Evolutionary conservation across 1,140 invertebrate species (phyloP).

Genomic region (Zophobas atratus): DNA sequence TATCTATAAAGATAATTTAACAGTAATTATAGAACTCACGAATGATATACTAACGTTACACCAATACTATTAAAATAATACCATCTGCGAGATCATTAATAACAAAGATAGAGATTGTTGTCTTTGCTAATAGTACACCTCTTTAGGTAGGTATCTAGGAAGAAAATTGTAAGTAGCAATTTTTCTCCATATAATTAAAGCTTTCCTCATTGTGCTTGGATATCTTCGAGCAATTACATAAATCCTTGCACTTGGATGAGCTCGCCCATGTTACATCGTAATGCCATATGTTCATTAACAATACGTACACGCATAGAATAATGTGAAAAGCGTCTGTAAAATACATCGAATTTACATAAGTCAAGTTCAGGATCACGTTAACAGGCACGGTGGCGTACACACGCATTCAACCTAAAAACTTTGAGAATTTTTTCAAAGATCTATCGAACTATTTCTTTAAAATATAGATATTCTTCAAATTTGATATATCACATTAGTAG

Average conservation of each 20-base stretch:
- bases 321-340: constrained; percentile 33
- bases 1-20: constrained; percentile 4
- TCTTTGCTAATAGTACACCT: background rate
- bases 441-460: too few relatives aligned
- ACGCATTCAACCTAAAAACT: too few relatives aligned
- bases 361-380: constrained; percentile 23
- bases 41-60: background rate
- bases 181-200: constrained; percentile 13
- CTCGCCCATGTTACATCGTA: constrained; percentile 17
- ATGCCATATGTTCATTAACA: constrained; percentile 25
- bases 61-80: background rate
- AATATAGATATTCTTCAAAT: too few relatives aligned
- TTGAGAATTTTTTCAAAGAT: too few relatives aligned
- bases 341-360: constrained; percentile 26
- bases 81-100: background rate
- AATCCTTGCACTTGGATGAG: constrained; percentile 41
- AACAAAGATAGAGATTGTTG: constrained; percentile 13
- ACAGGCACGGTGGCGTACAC: too few relatives aligned
- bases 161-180: background rate
- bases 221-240: constrained; percentile 30
- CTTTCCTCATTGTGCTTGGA: constrained; percentile 1
- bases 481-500: too few relatives aligned
- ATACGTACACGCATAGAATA: constrained; percentile 20
- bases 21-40: background rate
- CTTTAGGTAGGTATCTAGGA: too few relatives aligned